Evolutionary conservation across 2,797 vertebrate species (phyloP), one percentile per base, ranked within the genome.

Genomic region (Pipistrellus pygmaeus): DNA sequence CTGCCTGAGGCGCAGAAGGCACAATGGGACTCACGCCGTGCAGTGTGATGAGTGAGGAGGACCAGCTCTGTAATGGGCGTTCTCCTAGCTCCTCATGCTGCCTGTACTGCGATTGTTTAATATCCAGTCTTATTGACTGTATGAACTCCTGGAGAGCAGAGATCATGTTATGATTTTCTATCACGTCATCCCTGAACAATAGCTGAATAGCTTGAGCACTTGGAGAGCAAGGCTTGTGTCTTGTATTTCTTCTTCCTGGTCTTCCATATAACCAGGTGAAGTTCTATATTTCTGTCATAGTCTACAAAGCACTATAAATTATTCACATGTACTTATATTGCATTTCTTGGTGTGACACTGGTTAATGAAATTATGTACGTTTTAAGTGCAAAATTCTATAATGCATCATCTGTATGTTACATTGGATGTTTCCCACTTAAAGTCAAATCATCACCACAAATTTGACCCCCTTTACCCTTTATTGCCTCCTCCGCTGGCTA

Each of bases 51-150:
- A 68, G 57, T 1, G 0, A 32, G 1, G 5, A 23, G 0, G 14
- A 21, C 0, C 2, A 55, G 32, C 30, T 30, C 23, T 17, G 15
- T 6, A 3, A 1, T 0, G 5, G 2, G 0, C 2, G 12, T 21
- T 32, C 6, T 38, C 17, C 25, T 14, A 2, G 6, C 41, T 83
- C 23, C 9, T 35, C 3, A 0, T 1, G 17, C 17, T 10, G n/a
- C 53, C 25, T 32, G 35, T 12, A 23, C 7, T n/a, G 1, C 23
- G 44, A 60, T 35, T 53, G 35, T 23, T 5, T 17, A 3, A 25
- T 8, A 1, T n/a, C 51, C 20, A 68, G 25, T 14, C 8, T 11
- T 32, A 38, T 7, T 32, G 15, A 44, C 38, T 15, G 2, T 20
- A 18, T 13, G 18, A 27, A n/a, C 21, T 51, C 32, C 9, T 35